phyloP scores from a whole-genome alignment of 2,797 vertebrate species.

The Acipenser oxyrinchus region DNA sequence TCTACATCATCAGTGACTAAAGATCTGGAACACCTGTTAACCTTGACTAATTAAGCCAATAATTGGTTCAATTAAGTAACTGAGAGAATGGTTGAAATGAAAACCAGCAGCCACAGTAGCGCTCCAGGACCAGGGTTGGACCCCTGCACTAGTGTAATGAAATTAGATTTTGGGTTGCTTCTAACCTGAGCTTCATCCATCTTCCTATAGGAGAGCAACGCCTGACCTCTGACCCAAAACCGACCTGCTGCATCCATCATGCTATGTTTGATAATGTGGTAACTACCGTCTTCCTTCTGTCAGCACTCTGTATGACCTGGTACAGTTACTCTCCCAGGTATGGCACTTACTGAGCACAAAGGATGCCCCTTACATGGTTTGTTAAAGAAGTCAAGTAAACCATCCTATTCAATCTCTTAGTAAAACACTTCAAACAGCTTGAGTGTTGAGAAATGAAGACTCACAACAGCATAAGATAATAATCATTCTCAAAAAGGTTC shows the following conservation, averaged over 20 bases:
- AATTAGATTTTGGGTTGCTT: constrained; percentile 32
- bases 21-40: too few relatives aligned
- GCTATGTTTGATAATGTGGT: constrained; percentile 15
- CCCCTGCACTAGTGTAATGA: too few relatives aligned
- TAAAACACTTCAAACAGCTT: background rate
- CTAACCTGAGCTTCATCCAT: constrained; percentile 52
- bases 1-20: too few relatives aligned
- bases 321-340: constrained; percentile 34
- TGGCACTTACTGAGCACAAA: background rate
- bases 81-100: too few relatives aligned
- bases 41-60: too few relatives aligned
- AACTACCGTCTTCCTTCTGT: constrained; percentile 47
- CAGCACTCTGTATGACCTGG: constrained; percentile 29
- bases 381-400: background rate
- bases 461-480: too few relatives aligned
- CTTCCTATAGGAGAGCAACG: constrained; percentile 52
- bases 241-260: constrained; percentile 67
- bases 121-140: too few relatives aligned
- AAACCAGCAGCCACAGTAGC: too few relatives aligned
- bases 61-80: too few relatives aligned
- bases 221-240: constrained; percentile 54
- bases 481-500: too few relatives aligned
- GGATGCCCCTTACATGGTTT: background rate
- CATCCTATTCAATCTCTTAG: background rate
- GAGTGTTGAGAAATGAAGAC: background rate